Base-by-base conservation (phyloP, 2,888 invertebrate species). In the Lasioglossum figueresi region DNA sequence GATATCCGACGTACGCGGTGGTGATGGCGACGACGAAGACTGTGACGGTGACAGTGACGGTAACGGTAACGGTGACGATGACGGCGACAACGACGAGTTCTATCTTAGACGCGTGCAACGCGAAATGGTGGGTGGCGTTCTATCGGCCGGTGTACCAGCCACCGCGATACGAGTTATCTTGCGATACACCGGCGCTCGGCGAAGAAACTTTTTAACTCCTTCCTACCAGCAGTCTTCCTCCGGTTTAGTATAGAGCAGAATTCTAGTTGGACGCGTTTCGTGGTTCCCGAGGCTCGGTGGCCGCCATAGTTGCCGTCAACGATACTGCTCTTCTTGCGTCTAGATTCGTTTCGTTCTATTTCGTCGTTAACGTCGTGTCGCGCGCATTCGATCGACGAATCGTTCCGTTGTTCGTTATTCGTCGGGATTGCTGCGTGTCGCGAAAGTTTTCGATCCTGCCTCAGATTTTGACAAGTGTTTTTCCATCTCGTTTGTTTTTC, bases 101-200 rank as follows among this genome's bases (percentile, higher is more conserved):
- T 84, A 87, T 90, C 88, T 90, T 75, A 79, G 68, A 48, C 59
- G 87, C 76, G 80, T 80, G 87, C 83, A 77, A 82, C 76, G 88
- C 88, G 85, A 86, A 90, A 90, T 85, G 86, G 88, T 90, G 90
- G 88, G 89, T 90, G 90, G 88, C 19, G 70, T 81, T 85, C 80
- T 89, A 89, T 92, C 91, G 91, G 77, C 84, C 86, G 88, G 88
- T 86, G 88, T 86, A 82, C 82, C 79, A 85, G 87, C 86, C 74
- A 76, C 72, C 80, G 76, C 92, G 92, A 92, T 92, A 92, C 84
- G 85, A 90, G 79, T 91, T 92, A 92, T 92, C 92, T 91, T 88
- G 83, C 87, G 84, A 88, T 88, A 91, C 83, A 89, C 83, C 85
- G 83, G 82, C 82, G 77, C 76, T 68, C 63, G 43, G 6, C 52